These are phyloP conservation scores for Cossypha heuglini DNA, from an alignment of 2,797 vertebrate genomes.

Conservation along the genomic window DNA sequence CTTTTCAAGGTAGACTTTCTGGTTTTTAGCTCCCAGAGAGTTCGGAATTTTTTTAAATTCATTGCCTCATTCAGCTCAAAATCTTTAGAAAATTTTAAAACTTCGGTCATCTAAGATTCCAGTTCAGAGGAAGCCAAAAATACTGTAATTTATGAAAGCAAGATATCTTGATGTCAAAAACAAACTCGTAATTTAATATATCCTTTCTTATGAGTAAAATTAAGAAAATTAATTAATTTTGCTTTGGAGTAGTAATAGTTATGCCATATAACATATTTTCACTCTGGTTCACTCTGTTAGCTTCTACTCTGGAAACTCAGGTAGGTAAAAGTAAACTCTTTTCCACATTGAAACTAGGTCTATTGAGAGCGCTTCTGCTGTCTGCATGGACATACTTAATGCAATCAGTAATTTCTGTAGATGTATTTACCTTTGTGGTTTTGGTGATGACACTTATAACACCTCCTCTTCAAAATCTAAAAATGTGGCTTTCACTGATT, in stretches of 20 bases:
- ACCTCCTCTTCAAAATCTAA: neutral
- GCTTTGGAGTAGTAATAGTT: neutral
- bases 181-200: neutral
- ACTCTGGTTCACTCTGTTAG: neutral
- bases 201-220: neutral
- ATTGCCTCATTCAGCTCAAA: neutral
- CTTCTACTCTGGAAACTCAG: neutral
- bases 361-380: neutral
- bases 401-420: neutral
- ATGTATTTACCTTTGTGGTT: neutral
- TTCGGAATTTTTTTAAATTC: neutral
- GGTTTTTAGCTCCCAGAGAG: neutral
- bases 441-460: neutral
- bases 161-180: neutral
- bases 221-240: neutral
- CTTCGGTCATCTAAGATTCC: neutral
- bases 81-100: neutral
- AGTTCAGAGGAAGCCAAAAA: neutral
- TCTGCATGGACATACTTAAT: neutral
- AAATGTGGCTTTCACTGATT: neutral
- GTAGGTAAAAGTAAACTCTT: neutral
- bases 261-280: neutral
- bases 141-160: neutral
- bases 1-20: neutral
- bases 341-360: neutral